Evolutionary conservation across 2,113 vertebrate species (phyloP), one percentile per base, ranked within the genome.

Genomic region (Porphyrio hochstetteri): DNA sequence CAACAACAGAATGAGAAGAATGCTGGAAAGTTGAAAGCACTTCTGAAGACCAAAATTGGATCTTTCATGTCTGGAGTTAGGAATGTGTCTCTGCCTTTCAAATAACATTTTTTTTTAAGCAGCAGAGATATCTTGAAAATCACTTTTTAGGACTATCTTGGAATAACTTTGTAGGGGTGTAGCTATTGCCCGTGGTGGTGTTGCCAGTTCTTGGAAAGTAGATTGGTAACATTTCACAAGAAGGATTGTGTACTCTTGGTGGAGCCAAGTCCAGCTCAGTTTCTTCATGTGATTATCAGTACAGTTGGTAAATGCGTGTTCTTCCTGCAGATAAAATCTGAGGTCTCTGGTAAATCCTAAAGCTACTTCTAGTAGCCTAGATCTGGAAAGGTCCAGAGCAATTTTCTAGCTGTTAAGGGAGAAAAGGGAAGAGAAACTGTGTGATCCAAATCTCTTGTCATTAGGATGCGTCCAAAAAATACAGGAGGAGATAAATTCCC

Each of bases 171-270:
- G 8, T 68, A 19, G 42, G n/a, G 53, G 9, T 82, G 63, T 19
- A 21, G 8, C 44, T 82, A 16, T 82, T 8, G 11, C 5, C 36
- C 1, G 0, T 36, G 17, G 53, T 74, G 24, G 53, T 74, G 24
- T 31, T 91, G 40, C 29, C 18, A 38, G 23, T n/a, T 78, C 64
- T 16, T 71, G 28, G 28, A 59, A 71, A 64, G 46, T 75, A 46
- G 79, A 52, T 65, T 29, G 70, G 27, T 50, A 7, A 6, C 3
- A 10, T 13, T 2, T 48, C 5, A 1, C 46, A 35, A 46, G 0
- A 4, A 82, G 42, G n/a, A 23, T 59, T 0, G 1, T 13, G 46
- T 80, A 10, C 46, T 56, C 5, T 46, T 46, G 31, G 12, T 36
- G 42, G 31, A 84, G 64, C 56, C 60, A 75, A 84, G 35, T 40